Conservation (phyloP, 2,113 vertebrate genomes). For the Electrona antarctica region DNA sequence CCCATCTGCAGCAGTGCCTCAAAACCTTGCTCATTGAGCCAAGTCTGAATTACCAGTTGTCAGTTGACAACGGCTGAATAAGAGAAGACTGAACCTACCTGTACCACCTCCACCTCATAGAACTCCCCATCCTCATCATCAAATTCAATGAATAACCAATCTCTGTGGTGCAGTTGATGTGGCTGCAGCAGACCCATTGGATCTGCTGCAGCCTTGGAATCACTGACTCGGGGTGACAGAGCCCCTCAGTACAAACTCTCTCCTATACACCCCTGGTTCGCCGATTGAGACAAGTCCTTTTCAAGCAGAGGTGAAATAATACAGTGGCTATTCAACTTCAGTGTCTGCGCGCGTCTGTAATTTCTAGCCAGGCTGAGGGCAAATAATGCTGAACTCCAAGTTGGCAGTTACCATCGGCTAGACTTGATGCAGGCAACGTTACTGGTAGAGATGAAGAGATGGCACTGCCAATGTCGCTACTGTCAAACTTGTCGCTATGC, state of each 20-base stretch:
- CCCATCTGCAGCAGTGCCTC: neutral
- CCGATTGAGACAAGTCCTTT: slow-evolving; percentile 9
- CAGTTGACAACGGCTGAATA: neutral
- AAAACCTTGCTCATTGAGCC: neutral
- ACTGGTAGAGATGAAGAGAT: neutral
- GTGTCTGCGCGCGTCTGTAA: neutral
- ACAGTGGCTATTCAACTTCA: neutral
- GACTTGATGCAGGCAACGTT: slow-evolving; percentile 4
- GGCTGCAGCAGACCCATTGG: slow-evolving; percentile 71
- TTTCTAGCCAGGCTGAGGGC: neutral
- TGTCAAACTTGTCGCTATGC: neutral
- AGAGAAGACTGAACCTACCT: slow-evolving; percentile 64
- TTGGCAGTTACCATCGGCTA: neutral
- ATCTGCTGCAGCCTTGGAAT: slow-evolving; percentile 22
- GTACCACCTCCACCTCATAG: slow-evolving; percentile 78
- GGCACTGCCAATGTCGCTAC: slow-evolving; percentile 26
- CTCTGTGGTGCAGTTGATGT: slow-evolving; percentile 37
- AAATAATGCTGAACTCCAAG: neutral
- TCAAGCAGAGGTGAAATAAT: neutral
- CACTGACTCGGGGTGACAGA: neutral
- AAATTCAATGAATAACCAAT: slow-evolving; percentile 72
- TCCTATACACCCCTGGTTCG: neutral
- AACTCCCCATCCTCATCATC: slow-evolving; percentile 74
- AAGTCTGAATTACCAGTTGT: neutral
- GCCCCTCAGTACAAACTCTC: neutral